These are phyloP conservation scores for Gryllus bimaculatus DNA, from an alignment of 1,140 invertebrate species.

Conservation along the genomic window DNA sequence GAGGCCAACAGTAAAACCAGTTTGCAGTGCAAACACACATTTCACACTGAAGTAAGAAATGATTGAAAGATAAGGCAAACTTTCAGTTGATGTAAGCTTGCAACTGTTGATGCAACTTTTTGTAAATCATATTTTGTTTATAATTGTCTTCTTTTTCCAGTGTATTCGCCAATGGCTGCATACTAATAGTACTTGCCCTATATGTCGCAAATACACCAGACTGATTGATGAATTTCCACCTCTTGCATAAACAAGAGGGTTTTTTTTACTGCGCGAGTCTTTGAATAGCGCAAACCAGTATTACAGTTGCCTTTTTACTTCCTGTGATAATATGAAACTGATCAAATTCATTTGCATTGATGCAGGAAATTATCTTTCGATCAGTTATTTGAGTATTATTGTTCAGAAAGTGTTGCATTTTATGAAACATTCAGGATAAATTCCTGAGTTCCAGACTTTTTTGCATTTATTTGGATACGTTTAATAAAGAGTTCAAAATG, in stretches of 20 bases:
- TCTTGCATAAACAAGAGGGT: not conserved
- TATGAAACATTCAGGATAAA: not conserved
- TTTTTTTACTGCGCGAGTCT: not conserved
- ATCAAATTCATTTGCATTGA: not conserved
- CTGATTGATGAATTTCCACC: constrained; percentile 13
- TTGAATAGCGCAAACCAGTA: not conserved
- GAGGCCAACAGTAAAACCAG: constrained; percentile 13
- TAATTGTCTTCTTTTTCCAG: not conserved
- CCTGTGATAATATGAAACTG: not conserved
- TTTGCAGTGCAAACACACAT: constrained; percentile 24
- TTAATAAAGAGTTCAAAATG: not conserved
- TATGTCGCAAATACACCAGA: constrained; percentile 7
- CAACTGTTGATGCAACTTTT: too few relatives aligned
- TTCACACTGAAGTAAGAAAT: constrained; percentile 22
- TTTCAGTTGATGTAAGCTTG: too few relatives aligned
- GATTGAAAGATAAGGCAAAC: not conserved
- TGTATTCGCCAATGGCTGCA: constrained; percentile 2
- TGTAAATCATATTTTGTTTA: not conserved
- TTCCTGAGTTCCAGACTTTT: not conserved
- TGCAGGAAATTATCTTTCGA: not conserved
- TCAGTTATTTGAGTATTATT: not conserved
- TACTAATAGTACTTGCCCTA: constrained; percentile 8
- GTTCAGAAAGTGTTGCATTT: not conserved
- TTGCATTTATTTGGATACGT: not conserved
- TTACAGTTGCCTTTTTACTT: not conserved